phyloP scores from a whole-genome alignment of 2,113 vertebrate species.

The Myrmecobius fasciatus region DNA sequence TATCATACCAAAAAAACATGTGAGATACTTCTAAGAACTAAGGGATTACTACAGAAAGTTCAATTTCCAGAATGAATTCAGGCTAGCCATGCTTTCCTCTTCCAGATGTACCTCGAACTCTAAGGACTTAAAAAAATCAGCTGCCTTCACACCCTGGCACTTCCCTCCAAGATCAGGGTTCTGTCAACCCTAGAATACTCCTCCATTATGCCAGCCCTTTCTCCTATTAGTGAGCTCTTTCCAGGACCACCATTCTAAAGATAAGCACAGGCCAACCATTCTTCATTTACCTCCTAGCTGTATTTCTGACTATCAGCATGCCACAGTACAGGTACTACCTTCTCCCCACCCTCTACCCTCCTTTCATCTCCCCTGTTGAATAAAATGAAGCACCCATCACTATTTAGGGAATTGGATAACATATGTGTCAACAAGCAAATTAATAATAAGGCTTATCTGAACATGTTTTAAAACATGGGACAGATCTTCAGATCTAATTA shows the following conservation, averaged over 20 bases:
- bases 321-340: neutral
- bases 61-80: neutral
- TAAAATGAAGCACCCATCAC: neutral
- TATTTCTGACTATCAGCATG: neutral
- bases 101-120: neutral
- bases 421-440: neutral
- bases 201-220: too few species aligned
- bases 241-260: neutral
- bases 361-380: neutral
- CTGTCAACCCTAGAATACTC: too few species aligned
- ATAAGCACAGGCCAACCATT: neutral
- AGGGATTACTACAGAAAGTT: too few species aligned
- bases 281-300: neutral
- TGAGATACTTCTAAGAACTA: too few species aligned
- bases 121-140: neutral
- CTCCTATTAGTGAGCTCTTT: too few species aligned
- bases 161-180: neutral
- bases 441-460: neutral
- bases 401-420: neutral
- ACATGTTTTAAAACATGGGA: neutral
- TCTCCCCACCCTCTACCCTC: neutral
- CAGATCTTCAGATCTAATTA: neutral
- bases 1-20: too few species aligned
- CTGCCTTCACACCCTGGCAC: neutral
- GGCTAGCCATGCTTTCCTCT: neutral